phyloP scores from a whole-genome alignment of 2,113 vertebrate genomes.

The Stigmatopora nigra region DNA sequence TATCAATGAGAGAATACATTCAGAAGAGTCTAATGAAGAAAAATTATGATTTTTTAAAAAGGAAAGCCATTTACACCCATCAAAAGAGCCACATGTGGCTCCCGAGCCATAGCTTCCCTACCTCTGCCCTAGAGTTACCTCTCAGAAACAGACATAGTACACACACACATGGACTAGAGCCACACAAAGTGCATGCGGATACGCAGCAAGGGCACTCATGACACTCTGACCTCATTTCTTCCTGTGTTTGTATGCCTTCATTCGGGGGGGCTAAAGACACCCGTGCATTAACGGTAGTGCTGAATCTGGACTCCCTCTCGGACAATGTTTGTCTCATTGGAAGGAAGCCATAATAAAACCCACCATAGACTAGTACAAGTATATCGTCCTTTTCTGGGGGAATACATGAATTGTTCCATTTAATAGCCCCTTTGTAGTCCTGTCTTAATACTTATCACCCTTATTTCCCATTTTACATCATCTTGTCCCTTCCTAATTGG shows the following conservation, averaged over 20 bases:
- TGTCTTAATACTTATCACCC: constrained; percentile 21
- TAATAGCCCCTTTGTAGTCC: background rate
- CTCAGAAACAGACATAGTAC: constrained; percentile 1
- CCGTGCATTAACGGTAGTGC: constrained; percentile 55
- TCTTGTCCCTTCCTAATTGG: constrained; percentile 19
- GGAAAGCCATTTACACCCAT: too few relatives aligned
- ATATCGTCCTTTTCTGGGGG: constrained; percentile 48
- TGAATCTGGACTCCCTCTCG: constrained; percentile 18
- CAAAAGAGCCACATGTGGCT: too few relatives aligned
- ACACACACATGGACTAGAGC: background rate
- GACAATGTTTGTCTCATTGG: constrained; percentile 27
- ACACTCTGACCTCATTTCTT: constrained; percentile 56
- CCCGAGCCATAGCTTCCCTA: too few relatives aligned
- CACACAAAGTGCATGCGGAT: constrained; percentile 39
- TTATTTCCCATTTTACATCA: constrained; percentile 16
- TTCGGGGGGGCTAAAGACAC: constrained; percentile 41
- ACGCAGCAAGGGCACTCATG: constrained; percentile 36
- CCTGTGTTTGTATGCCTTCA: constrained; percentile 25
- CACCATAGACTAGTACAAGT: constrained; percentile 15
- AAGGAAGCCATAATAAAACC: constrained; percentile 47
- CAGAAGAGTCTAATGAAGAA: too few relatives aligned
- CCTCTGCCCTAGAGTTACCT: constrained; percentile 39
- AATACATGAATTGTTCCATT: background rate
- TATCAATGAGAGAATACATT: too few relatives aligned
- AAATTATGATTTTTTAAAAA: too few relatives aligned